Evolutionary conservation across 2,113 vertebrate species (phyloP).

Genomic region (Gallinago media): DNA sequence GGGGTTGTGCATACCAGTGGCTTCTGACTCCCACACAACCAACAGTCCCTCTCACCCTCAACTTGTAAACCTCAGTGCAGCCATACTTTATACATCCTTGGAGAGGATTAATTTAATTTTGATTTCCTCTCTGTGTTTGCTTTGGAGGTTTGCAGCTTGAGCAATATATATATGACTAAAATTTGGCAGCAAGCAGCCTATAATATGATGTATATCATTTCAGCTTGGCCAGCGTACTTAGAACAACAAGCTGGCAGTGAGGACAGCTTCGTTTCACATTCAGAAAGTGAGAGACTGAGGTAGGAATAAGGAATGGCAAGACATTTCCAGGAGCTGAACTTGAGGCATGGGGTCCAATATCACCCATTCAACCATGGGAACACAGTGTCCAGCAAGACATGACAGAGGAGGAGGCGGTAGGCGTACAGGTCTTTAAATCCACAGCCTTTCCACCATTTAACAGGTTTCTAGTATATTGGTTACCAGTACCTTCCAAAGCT

Average conservation of each 20-base stretch:
- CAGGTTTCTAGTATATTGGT: background rate
- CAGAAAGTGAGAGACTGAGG: background rate
- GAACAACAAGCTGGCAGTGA: slow-evolving; percentile 36
- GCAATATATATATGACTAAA: slow-evolving; percentile 19
- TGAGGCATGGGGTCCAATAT: background rate
- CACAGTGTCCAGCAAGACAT: background rate
- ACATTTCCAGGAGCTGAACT: background rate
- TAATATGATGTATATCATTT: slow-evolving; percentile 56
- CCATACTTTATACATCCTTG: slow-evolving; percentile 68
- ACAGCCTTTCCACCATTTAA: background rate
- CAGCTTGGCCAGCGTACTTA: background rate
- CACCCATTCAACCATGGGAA: background rate
- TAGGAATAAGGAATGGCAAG: background rate
- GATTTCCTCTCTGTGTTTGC: slow-evolving; percentile 73
- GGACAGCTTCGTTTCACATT: slow-evolving; percentile 1
- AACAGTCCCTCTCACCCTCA: background rate
- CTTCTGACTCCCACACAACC: background rate
- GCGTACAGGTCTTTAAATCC: background rate
- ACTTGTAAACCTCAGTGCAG: slow-evolving; percentile 9
- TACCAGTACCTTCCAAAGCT: background rate
- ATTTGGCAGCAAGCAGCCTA: slow-evolving; percentile 55
- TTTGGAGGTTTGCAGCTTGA: slow-evolving; percentile 69
- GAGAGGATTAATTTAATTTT: slow-evolving; percentile 79
- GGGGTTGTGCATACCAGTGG: background rate
- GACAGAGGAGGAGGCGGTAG: background rate